Evolutionary conservation across 2,888 invertebrate species (phyloP).

Genomic region (Barypeithes pellucidus): DNA sequence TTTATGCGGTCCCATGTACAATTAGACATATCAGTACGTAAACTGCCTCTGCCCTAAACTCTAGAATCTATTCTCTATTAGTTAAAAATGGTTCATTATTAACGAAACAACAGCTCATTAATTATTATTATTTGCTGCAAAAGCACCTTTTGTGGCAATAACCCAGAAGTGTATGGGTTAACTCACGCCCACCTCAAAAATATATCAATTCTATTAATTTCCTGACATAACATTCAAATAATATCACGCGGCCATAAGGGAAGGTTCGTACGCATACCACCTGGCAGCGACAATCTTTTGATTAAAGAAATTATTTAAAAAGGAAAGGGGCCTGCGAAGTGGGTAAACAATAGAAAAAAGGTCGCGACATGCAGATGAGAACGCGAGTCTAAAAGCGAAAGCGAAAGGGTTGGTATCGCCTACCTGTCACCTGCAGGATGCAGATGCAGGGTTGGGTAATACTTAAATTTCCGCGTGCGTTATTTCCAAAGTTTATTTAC

Average conservation of each 20-base stretch:
- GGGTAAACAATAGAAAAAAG: constrained; percentile 42
- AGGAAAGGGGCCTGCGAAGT: constrained; percentile 31
- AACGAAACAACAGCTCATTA: no score
- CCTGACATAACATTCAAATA: not conserved
- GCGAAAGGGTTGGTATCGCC: constrained; percentile 46
- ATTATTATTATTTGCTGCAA: no score
- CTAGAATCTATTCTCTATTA: no score
- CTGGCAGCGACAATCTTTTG: constrained; percentile 36
- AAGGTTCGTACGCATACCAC: constrained; percentile 21
- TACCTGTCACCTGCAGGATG: constrained; percentile 51
- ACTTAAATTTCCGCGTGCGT: constrained; percentile 4
- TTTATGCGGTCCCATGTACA: no score
- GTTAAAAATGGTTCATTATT: no score
- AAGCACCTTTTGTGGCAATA: no score
- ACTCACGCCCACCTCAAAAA: not conserved
- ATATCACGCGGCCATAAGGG: not conserved
- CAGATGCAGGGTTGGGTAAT: constrained; percentile 38
- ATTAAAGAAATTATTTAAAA: constrained; percentile 26
- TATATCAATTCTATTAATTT: not conserved
- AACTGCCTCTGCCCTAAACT: no score
- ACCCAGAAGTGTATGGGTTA: no score
- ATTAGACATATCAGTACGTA: no score
- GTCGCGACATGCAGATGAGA: constrained; percentile 51
- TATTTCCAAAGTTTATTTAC: constrained; percentile 9
- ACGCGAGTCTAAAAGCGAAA: constrained; percentile 48